Conservation (phyloP, 2,888 invertebrate genomes). For the Alentia gelatinosa region DNA sequence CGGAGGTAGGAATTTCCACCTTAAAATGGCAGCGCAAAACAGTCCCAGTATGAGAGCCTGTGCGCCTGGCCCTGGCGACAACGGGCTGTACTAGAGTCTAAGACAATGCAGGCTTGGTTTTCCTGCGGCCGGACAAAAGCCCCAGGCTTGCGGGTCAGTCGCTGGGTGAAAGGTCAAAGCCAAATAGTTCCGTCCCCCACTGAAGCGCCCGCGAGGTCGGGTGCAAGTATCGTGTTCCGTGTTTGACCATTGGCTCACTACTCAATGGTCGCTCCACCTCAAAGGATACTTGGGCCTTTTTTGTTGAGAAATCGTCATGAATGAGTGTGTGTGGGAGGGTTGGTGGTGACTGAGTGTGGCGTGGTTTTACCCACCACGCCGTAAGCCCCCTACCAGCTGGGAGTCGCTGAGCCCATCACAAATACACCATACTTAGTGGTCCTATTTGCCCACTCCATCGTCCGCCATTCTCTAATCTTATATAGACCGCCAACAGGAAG, state of each 20-base stretch:
- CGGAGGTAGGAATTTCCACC: no score
- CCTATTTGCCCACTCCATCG: neutral
- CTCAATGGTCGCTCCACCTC: neutral
- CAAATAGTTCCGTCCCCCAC: neutral
- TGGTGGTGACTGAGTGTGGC: neutral
- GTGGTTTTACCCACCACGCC: neutral
- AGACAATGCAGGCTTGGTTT: neutral
- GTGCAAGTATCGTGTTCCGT: neutral
- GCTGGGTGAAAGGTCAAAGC: neutral
- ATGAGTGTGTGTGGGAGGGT: neutral
- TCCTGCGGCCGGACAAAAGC: neutral
- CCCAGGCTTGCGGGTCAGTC: neutral
- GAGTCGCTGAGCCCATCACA: slow-evolving; percentile 19
- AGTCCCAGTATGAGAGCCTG: no score
- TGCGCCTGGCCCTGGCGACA: no score
- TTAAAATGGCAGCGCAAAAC: no score
- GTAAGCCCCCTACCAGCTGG: neutral
- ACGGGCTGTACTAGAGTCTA: no score
- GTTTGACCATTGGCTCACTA: neutral
- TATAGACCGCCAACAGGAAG: neutral
- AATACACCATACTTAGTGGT: slow-evolving; percentile 14
- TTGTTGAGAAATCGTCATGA: neutral
- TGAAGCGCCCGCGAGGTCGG: neutral
- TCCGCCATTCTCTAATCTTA: neutral
- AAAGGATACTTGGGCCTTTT: slow-evolving; percentile 36